Conservation (phyloP, 2,888 invertebrate genomes). For the Chloroclysta siterata region DNA sequence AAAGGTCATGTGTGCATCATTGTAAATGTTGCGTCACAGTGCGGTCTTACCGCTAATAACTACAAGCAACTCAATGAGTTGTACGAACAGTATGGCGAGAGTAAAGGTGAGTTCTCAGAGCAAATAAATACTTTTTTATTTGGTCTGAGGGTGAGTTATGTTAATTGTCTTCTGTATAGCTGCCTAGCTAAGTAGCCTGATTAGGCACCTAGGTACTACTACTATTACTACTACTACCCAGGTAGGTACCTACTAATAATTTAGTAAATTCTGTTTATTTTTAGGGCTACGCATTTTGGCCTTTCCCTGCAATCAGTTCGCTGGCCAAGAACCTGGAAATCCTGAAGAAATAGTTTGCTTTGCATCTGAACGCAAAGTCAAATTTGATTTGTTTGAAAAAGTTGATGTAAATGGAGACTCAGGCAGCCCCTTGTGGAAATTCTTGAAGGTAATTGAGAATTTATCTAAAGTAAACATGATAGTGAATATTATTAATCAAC, state of each 20-base stretch:
- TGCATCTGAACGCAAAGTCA: constrained; percentile 85
- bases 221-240: not conserved
- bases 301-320: constrained; percentile 96
- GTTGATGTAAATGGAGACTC: constrained; percentile 88
- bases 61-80: constrained; percentile 93
- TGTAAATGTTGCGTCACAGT: constrained; percentile 95
- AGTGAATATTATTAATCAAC: no score
- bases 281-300: constrained; percentile 91
- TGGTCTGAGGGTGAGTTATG: no score
- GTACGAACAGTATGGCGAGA: constrained; percentile 89
- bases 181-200: no score
- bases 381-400: constrained; percentile 89
- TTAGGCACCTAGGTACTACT: no score
- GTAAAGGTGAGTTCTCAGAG: constrained; percentile 84
- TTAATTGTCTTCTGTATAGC: no score
- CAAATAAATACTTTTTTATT: no score
- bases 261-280: constrained; percentile 11
- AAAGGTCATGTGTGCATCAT: constrained; percentile 92
- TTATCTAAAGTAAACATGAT: not conserved
- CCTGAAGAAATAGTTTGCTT: constrained; percentile 87
- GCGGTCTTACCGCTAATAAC: constrained; percentile 92
- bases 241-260: not conserved
- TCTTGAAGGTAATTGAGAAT: constrained; percentile 80
- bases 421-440: constrained; percentile 88
- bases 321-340: constrained; percentile 88